Conservation (phyloP, 2,113 vertebrate genomes). For the Hucho hucho region DNA sequence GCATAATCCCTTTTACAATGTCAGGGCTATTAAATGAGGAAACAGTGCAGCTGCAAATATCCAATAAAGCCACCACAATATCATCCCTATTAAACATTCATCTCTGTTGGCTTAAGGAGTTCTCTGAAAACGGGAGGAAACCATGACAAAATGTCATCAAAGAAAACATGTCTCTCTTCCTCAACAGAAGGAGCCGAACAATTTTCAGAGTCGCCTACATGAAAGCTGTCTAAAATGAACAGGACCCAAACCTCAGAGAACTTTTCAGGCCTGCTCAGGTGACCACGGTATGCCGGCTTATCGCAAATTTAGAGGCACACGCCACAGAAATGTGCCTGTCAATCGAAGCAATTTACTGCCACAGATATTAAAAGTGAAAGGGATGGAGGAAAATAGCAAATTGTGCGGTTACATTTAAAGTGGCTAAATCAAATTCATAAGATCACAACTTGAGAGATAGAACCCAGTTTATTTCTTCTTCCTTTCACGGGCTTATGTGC, state of each 20-base stretch:
- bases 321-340: slow-evolving; percentile 56
- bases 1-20: slow-evolving; percentile 74
- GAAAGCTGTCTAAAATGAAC: slow-evolving; percentile 55
- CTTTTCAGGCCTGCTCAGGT: slow-evolving; percentile 56
- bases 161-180: slow-evolving; percentile 67
- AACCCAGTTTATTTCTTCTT: slow-evolving; percentile 73
- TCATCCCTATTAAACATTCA: slow-evolving; percentile 71
- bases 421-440: slow-evolving; percentile 94
- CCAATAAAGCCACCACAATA: slow-evolving; percentile 76
- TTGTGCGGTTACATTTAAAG: slow-evolving; percentile 80
- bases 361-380: slow-evolving; percentile 71
- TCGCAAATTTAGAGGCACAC: slow-evolving; percentile 56
- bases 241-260: slow-evolving; percentile 53
- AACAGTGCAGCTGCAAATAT: slow-evolving; percentile 72
- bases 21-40: slow-evolving; percentile 69
- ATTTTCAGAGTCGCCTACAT: slow-evolving; percentile 69
- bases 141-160: slow-evolving; percentile 74
- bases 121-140: slow-evolving; percentile 66
- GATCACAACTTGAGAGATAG: slow-evolving; percentile 92
- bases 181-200: slow-evolving; percentile 64
- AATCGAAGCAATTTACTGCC: slow-evolving; percentile 73
- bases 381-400: slow-evolving; percentile 72
- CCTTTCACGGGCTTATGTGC: slow-evolving; percentile 91
- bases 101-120: slow-evolving; percentile 69
- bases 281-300: slow-evolving; percentile 59